Base-by-base conservation (phyloP, 2,888 invertebrate species). In the Tupiocoris notatus region DNA sequence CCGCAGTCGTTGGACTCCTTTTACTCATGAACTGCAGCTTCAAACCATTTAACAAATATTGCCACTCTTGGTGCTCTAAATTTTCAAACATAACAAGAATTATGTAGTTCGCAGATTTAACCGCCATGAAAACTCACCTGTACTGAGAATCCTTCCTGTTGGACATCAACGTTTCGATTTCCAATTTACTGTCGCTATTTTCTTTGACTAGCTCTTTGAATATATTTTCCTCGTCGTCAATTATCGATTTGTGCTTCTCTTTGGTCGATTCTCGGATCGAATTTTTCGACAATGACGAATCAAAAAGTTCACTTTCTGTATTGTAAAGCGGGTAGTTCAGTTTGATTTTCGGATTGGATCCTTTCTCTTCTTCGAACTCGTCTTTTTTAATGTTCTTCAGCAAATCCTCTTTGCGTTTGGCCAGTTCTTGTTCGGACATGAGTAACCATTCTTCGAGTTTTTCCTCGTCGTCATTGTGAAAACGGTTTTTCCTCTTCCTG, bases 371-470 rank as follows among this genome's bases (percentile, higher is more conserved):
- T 57, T 67, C 68, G 23, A 61, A 64, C 54, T 76, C 76, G 25
- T 76, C 76, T 73, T 77, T 77, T 62, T 79, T 79, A 23, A 80
- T 75, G 54, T 71, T 79, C 66, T 80, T 80, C 64, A 80, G 58
- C 64, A 80, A 39, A 54, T 80, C 78, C 25, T 80, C 79, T 66
- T 80, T 79, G n/a, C 78, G 77, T 25, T 79, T 77, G 73, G 80
- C 79, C 17, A 80, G 57, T 22, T 78, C 66, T 58, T 78, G 75
- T 24, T 78, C 74, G 6, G 80, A 80, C 21, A 77, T 64, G 20
- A 75, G 68, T 61, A 79, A 58, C 79, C 74, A 77, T 56, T 78
- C 75, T 66, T 78, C 66, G 17, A 78, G 65, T 25, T 76, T 62
- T 9, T 68, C 68, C 57, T 76, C 76, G 57, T 76, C 76, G 54